Evolutionary conservation across 92 coral and sea anemone species (phyloP), one percentile per base, ranked within the genome.

Genomic region (Porites lobata): DNA sequence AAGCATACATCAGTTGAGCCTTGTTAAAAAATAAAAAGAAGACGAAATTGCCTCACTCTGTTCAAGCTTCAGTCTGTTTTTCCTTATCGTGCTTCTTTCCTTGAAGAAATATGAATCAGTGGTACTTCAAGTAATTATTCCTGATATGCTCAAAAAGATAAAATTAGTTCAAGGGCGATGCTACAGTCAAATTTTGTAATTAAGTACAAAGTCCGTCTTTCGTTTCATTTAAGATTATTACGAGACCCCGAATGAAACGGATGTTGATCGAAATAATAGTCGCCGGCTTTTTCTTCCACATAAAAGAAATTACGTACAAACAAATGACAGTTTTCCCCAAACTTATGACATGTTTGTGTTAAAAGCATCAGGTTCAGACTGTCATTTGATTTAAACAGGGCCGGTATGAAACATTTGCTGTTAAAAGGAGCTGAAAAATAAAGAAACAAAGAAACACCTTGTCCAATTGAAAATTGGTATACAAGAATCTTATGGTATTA

Each of bases 211-310:
- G 2, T 50, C 8, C 26, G 29, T 64, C 63, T 38, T 65, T 66
- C 84, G 19, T 66, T 82, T 70, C 32, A 57, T 29, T 63, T 69
- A 7, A 43, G 75, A 11, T 82, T 69, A 70, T 82, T 22, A 82
- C 70, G 69, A 82, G 17, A 32, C 14, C 69, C 12, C n/a, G 71
- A 72, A 69, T 32, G 38, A 82, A 82, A 56, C 69, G 77, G 77
- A 82, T 69, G 78, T 57, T 70, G 86, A 57, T 82, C 14, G 57
- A 74, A 63, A 59, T 1, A 38, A 59, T 1, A 38, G 68, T 32
- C 26, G 21, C 26, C 56, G 85, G 29, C 62, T 82, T 24, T 19
- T 54, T 52, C 61, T 14, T 52, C 32, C 59, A 52, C 59, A n/a
- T 73, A 9, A 8, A 6, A 20, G 52, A 75, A 75, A 43, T 70